phyloP scores from a whole-genome alignment of 2,888 invertebrate species.

The Agrilus cyanescens region DNA sequence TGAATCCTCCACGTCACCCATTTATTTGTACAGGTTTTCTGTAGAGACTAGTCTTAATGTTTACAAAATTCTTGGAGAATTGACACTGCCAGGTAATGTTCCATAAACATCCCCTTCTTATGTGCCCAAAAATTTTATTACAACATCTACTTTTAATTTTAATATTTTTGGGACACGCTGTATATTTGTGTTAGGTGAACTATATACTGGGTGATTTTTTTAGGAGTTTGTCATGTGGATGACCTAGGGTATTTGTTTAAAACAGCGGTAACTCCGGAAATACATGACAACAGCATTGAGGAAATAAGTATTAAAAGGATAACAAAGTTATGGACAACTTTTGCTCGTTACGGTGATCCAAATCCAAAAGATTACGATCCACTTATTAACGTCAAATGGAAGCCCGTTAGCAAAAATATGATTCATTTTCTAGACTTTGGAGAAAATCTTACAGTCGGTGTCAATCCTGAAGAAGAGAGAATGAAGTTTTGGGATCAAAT shows the following conservation, averaged over 20 bases:
- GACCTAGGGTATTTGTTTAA: conserved; percentile 25
- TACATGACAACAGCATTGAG: conserved; percentile 16
- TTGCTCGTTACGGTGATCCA: conserved; percentile 19
- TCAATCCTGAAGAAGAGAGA: conserved; percentile 17
- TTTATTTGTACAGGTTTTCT: conserved; percentile 26
- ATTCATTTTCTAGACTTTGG: conserved; percentile 19
- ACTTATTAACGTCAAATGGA: conserved; percentile 15
- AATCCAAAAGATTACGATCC: conserved; percentile 8
- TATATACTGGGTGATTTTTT: not conserved
- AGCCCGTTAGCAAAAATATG: conserved; percentile 10
- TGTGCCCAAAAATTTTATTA: no score
- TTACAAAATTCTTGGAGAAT: conserved; percentile 15
- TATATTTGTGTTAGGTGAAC: no score
- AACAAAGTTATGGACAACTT: conserved; percentile 23
- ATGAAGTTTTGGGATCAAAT: conserved; percentile 21
- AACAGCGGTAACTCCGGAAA: conserved; percentile 12
- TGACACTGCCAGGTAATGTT: conserved; percentile 20
- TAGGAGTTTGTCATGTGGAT: conserved; percentile 23
- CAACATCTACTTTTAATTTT: no score
- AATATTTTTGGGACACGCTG: not conserved
- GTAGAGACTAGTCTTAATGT: conserved; percentile 19
- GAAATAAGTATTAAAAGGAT: conserved; percentile 17
- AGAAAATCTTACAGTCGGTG: conserved; percentile 14
- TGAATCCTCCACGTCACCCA: conserved; percentile 19
- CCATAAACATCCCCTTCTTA: no score